Conservation (phyloP, 2,113 vertebrate species). For the Oncorhynchus nerka region DNA sequence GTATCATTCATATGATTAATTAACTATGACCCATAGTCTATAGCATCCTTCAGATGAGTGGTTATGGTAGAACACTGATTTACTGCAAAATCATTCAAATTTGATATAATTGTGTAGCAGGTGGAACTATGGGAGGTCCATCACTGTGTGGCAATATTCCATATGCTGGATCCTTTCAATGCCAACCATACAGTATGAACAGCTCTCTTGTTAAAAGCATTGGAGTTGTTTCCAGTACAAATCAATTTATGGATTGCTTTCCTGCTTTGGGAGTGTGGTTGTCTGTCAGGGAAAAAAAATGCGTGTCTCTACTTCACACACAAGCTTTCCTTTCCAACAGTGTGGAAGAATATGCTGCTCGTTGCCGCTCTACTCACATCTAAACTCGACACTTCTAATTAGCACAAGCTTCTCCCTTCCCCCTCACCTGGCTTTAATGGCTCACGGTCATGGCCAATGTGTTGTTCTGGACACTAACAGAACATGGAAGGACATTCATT, state of each 20-base stretch:
- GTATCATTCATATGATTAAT: neutral
- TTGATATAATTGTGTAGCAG: too few relatives aligned
- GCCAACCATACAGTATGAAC: too few relatives aligned
- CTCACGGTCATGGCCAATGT: constrained; percentile 54
- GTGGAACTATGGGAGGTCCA: too few relatives aligned
- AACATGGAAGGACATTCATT: constrained; percentile 9
- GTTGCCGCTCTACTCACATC: constrained; percentile 57
- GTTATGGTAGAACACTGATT: neutral
- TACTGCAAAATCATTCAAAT: neutral
- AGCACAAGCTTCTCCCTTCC: constrained; percentile 50
- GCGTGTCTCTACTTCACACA: constrained; percentile 64
- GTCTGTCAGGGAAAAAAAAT: neutral
- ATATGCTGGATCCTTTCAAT: too few relatives aligned
- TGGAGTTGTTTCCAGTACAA: neutral
- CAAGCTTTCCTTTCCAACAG: constrained; percentile 57
- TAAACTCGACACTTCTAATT: constrained; percentile 62
- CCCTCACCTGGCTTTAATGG: constrained; percentile 57
- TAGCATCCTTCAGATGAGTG: neutral
- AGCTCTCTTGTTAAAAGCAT: too few relatives aligned
- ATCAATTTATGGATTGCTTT: neutral
- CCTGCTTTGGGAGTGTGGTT: neutral
- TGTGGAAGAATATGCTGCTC: constrained; percentile 55
- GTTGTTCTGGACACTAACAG: constrained; percentile 46
- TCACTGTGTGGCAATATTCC: too few relatives aligned
- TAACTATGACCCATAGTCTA: neutral